These are phyloP conservation scores for Zaprionus taronus DNA, from an alignment of 1,140 invertebrate genomes.

Conservation along the genomic window DNA sequence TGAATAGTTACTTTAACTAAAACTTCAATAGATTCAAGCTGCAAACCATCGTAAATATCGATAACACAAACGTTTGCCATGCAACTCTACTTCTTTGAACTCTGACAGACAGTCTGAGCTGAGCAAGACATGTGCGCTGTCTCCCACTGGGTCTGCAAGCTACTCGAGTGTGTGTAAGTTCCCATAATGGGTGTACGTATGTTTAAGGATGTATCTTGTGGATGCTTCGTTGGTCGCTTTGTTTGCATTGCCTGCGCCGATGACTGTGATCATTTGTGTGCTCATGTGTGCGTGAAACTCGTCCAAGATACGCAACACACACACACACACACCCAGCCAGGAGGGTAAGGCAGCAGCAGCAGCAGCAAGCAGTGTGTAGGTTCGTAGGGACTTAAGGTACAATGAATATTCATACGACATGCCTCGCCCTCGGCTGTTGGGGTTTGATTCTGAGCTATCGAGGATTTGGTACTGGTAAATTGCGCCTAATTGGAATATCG, in stretches of 20 bases:
- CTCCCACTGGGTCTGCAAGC: not conserved
- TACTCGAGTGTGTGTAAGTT: not conserved
- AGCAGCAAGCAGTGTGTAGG: not conserved
- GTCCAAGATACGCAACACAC: slow-evolving; percentile 26
- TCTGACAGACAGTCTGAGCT: not conserved
- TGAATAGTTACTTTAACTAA: no score
- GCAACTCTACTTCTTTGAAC: not conserved
- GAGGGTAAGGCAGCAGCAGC: not conserved
- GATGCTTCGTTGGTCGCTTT: slow-evolving; percentile 44
- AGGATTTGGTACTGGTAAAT: slow-evolving; percentile 1
- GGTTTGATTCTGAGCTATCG: slow-evolving; percentile 4
- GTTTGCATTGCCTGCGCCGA: slow-evolving; percentile 47
- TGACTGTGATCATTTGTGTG: slow-evolving; percentile 52
- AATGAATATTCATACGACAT: slow-evolving; percentile 1
- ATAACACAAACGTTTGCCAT: not conserved
- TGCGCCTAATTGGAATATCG: slow-evolving; percentile 16
- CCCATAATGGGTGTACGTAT: slow-evolving; percentile 19
- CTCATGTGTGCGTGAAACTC: slow-evolving; percentile 51
- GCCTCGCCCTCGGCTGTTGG: not conserved
- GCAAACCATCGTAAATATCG: not conserved
- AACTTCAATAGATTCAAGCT: no score
- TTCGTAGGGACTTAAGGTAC: not conserved
- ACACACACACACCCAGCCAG: not conserved
- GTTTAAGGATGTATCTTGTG: slow-evolving; percentile 42
- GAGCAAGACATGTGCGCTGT: not conserved